phyloP scores from a whole-genome alignment of 2,888 invertebrate species.

The Cremastobaeus sp. region DNA sequence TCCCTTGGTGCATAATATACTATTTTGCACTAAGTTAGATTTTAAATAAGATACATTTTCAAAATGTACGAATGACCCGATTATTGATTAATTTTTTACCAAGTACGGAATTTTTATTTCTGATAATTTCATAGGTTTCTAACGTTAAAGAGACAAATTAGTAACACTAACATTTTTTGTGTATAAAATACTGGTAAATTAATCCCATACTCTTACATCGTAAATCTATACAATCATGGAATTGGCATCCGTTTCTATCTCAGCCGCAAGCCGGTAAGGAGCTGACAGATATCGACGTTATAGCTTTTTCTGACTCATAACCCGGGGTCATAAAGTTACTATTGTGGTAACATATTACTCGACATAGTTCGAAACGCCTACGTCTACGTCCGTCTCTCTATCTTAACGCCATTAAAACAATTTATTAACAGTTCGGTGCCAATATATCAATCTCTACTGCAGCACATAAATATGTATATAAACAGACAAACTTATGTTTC shows the following conservation, averaged over 20 bases:
- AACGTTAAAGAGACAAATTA: too few relatives aligned
- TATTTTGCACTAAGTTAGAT: too few relatives aligned
- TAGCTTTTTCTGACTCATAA: conserved; percentile 78
- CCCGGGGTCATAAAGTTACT: conserved; percentile 77
- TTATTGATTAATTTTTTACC: too few relatives aligned
- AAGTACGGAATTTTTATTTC: too few relatives aligned
- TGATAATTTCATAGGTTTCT: too few relatives aligned
- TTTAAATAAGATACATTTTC: too few relatives aligned
- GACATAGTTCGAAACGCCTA: conserved; percentile 69
- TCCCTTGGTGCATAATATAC: too few relatives aligned
- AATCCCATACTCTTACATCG: too few relatives aligned
- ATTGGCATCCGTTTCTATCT: conserved; percentile 73
- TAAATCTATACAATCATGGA: conserved; percentile 74
- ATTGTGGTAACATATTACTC: conserved; percentile 75
- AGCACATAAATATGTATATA: conserved; percentile 6
- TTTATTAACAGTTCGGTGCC: conserved; percentile 74
- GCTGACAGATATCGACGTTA: conserved; percentile 74
- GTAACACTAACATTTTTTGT: too few relatives aligned
- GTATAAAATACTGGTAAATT: too few relatives aligned
- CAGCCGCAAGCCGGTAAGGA: conserved; percentile 70
- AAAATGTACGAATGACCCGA: too few relatives aligned
- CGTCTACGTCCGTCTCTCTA: conserved; percentile 71
- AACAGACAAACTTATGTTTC: too few relatives aligned
- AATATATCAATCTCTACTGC: conserved; percentile 62
- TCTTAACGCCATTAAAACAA: conserved; percentile 76